A percentile compares a stretch with the other conserved stretches of the same genome.
phyloP scores from a whole-genome alignment of 2,797 vertebrate genomes.

The Avahi laniger region DNA sequence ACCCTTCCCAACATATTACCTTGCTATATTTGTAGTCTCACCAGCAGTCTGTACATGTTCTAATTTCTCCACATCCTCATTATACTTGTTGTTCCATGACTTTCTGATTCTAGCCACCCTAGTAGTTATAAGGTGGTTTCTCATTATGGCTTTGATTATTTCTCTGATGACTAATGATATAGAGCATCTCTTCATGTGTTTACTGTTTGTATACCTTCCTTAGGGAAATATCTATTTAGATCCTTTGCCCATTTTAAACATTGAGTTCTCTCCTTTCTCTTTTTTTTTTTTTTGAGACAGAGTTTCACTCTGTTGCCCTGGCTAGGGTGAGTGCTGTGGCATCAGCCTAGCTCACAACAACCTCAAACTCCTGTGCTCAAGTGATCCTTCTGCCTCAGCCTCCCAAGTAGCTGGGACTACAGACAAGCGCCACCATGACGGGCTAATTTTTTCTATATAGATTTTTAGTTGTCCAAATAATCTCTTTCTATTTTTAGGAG shows the following conservation, averaged over 20 bases:
- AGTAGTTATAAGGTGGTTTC: not conserved
- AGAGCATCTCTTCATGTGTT: not conserved
- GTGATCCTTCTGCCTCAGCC: too few relatives aligned
- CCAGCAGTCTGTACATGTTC: not conserved
- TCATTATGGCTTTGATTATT: not conserved
- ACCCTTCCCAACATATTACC: not conserved
- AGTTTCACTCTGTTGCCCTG: too few relatives aligned
- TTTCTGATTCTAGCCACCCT: not conserved
- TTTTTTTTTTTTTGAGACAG: not conserved
- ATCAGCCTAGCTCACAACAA: too few relatives aligned
- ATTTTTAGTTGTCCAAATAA: too few relatives aligned
- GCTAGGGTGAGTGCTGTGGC: too few relatives aligned
- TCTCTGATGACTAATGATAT: not conserved
- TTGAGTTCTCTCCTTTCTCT: not conserved
- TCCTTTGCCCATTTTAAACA: not conserved
- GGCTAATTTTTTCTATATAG: too few relatives aligned
- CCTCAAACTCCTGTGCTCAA: too few relatives aligned
- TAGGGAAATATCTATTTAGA: not conserved
- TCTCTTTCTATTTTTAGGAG: too few relatives aligned
- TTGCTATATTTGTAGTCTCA: not conserved
- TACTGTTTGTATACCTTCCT: not conserved
- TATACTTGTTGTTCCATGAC: not conserved
- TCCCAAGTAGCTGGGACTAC: too few relatives aligned
- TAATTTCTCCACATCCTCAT: not conserved
- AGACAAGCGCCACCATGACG: too few relatives aligned